Evolutionary conservation across 2,888 invertebrate genomes (phyloP), one percentile per base, ranked within the genome.

Genomic region (Pediacus dermestoides): DNA sequence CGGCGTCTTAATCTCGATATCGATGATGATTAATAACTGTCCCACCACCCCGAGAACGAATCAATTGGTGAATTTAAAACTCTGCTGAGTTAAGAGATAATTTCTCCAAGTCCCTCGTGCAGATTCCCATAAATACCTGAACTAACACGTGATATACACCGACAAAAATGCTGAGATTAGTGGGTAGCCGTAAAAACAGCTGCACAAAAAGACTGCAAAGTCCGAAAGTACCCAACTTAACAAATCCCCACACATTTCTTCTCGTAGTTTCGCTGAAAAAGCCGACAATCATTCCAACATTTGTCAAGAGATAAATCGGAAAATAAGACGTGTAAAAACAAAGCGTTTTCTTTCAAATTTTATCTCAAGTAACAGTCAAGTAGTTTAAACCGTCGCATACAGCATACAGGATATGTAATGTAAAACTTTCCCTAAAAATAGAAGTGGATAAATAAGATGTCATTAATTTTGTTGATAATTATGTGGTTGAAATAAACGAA

Each of bases 281-380:
- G 16, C 33, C 41, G 41, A 37, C 41, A 41, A 41, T 41, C 36
- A 41, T 41, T 41, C 33, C 33, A 33, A 28, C 41, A 41, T 41
- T 41, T 37, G 37, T 41, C 41, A 28, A 13, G 28, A 33, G 41
- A 41, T 33, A 37, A 37, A 41, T 41, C 41, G 28, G 33, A 15
- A 37, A 33, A 37, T 40, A 39, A 34, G 31, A 39, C 16, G 23
- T 25, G 16, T 15, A 18, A 31, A 31, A n/a, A n/a, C n/a, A n/a
- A n/a, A n/a, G n/a, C n/a, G n/a, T n/a, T n/a, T n/a, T n/a, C n/a
- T n/a, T n/a, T n/a, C n/a, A n/a, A n/a, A n/a, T n/a, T n/a, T n/a
- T n/a, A n/a, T n/a, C n/a, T n/a, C n/a, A n/a, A n/a, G n/a, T n/a
- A n/a, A n/a, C n/a, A n/a, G n/a, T n/a, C n/a, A n/a, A n/a, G n/a